phyloP scores from a whole-genome alignment of 1,140 invertebrate genomes.

The Aphelenchoides avenae region DNA sequence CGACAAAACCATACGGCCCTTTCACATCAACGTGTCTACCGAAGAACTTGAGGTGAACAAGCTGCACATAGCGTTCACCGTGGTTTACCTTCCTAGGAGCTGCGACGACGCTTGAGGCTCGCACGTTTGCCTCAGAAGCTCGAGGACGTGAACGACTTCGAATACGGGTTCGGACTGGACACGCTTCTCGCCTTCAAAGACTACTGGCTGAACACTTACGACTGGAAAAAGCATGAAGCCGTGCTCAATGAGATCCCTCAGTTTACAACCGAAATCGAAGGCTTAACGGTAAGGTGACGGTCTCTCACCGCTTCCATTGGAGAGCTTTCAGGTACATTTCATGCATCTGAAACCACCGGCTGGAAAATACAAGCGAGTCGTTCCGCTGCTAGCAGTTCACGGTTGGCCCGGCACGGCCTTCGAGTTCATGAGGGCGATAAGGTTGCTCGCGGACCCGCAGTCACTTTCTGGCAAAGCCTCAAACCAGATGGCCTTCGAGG shows the following conservation, averaged over 20 bases:
- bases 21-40: too few species aligned
- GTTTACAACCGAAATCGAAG: slow-evolving; percentile 68
- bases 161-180: slow-evolving; percentile 73
- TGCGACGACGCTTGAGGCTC: too few species aligned
- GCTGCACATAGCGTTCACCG: too few species aligned
- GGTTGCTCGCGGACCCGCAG: slow-evolving; percentile 67
- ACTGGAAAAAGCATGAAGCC: slow-evolving; percentile 70
- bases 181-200: slow-evolving; percentile 70
- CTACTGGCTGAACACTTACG: slow-evolving; percentile 72
- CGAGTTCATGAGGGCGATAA: slow-evolving; percentile 78
- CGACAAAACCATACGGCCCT: too few species aligned
- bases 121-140: too few species aligned
- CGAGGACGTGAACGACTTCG: slow-evolving; percentile 68
- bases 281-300: slow-evolving; percentile 71
- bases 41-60: too few species aligned
- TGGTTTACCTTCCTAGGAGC: too few species aligned
- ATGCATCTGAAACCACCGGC: too few species aligned
- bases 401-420: too few species aligned
- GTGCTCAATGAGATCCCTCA: slow-evolving; percentile 71
- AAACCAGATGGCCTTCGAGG: slow-evolving; percentile 71
- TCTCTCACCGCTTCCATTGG: too few species aligned
- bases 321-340: slow-evolving; percentile 10
- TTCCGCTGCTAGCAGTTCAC: slow-evolving; percentile 68
- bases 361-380: slow-evolving; percentile 48
- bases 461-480: too few species aligned